A percentile compares a stretch with the other conserved stretches of the same genome.
phyloP scores from a whole-genome alignment of 37 sponge, comb jelly and placozoan species.

The Diacarnus erythraeanus region DNA sequence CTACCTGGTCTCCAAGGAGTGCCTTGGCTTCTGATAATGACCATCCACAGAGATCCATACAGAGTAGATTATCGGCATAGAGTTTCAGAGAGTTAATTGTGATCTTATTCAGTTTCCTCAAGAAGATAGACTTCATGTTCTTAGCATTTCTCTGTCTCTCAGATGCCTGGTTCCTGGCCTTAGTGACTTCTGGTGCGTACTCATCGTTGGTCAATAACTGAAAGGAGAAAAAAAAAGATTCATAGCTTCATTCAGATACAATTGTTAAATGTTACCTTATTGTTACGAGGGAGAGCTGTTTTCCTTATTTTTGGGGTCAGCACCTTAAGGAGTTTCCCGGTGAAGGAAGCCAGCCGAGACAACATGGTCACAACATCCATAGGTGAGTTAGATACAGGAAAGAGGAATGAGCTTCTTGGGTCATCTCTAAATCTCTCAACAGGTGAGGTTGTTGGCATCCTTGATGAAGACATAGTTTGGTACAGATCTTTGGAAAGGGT shows the following conservation, averaged over 20 bases:
- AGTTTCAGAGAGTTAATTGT: conserved; percentile 51
- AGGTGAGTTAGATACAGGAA: conserved; percentile 73
- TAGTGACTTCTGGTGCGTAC: conserved; percentile 49
- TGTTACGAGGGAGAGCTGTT: neutral
- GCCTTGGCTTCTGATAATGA: conserved; percentile 38
- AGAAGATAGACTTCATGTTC: conserved; percentile 34
- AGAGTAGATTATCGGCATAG: conserved; percentile 76
- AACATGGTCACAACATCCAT: conserved; percentile 73
- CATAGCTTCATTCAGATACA: too few species aligned
- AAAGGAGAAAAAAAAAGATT: neutral
- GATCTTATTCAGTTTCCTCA: conserved; percentile 60
- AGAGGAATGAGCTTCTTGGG: neutral
- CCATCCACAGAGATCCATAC: conserved; percentile 81
- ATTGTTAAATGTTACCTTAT: conserved; percentile 2
- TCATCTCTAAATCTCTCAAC: neutral
- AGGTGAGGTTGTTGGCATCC: neutral
- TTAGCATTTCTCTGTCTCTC: conserved; percentile 38
- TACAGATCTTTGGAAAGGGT: too few species aligned
- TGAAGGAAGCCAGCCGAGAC: conserved; percentile 53
- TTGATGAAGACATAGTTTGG: too few species aligned
- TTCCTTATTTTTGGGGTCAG: conserved; percentile 48
- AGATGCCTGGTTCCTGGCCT: conserved; percentile 30
- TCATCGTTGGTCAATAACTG: conserved; percentile 1
- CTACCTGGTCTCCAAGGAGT: conserved; percentile 5
- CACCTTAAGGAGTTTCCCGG: conserved; percentile 20